A percentile compares a stretch with the other conserved stretches of the same genome.
phyloP scores from a whole-genome alignment of 2,888 invertebrate species.

The Sesia bembeciformis region DNA sequence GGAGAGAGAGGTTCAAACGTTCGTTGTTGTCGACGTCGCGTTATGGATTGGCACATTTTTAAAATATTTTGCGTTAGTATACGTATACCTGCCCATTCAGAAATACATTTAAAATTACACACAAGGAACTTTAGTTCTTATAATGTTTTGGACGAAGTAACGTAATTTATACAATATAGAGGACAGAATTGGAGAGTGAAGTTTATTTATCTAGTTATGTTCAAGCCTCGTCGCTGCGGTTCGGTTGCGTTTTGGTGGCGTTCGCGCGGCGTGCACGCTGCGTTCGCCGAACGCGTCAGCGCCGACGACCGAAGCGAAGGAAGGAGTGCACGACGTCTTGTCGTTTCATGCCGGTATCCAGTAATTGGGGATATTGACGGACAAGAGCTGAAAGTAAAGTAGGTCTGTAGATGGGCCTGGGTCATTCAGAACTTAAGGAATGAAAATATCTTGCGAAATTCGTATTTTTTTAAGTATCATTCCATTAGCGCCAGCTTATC shows the following conservation, averaged over 20 bases:
- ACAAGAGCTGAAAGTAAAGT: slow-evolving; percentile 40
- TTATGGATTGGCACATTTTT: slow-evolving; percentile 9
- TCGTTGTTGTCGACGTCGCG: slow-evolving; percentile 16
- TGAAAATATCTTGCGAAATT: not conserved
- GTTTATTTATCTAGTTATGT: not conserved
- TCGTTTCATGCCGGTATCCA: slow-evolving; percentile 83
- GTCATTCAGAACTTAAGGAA: too few relatives aligned
- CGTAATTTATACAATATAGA: not conserved
- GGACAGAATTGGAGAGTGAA: not conserved
- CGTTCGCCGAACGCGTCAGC: slow-evolving; percentile 57
- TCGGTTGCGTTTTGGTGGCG: slow-evolving; percentile 10
- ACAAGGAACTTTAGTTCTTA: slow-evolving; percentile 16
- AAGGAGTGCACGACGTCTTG: slow-evolving; percentile 94
- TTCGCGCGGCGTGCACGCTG: slow-evolving; percentile 15
- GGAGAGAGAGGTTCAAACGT: slow-evolving; percentile 47
- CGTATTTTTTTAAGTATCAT: not conserved
- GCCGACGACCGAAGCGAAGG: slow-evolving; percentile 89
- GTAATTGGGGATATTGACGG: slow-evolving; percentile 66
- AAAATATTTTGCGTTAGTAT: slow-evolving; percentile 24
- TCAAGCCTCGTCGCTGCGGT: slow-evolving; percentile 7
- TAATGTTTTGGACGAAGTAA: slow-evolving; percentile 62
- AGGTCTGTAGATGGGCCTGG: too few relatives aligned
- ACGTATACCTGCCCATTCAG: slow-evolving; percentile 26
- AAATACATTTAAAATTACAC: slow-evolving; percentile 11
- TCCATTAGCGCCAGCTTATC: not conserved